Base-by-base conservation (phyloP, 2,797 vertebrate genomes). In the Cottoperca gobio region DNA sequence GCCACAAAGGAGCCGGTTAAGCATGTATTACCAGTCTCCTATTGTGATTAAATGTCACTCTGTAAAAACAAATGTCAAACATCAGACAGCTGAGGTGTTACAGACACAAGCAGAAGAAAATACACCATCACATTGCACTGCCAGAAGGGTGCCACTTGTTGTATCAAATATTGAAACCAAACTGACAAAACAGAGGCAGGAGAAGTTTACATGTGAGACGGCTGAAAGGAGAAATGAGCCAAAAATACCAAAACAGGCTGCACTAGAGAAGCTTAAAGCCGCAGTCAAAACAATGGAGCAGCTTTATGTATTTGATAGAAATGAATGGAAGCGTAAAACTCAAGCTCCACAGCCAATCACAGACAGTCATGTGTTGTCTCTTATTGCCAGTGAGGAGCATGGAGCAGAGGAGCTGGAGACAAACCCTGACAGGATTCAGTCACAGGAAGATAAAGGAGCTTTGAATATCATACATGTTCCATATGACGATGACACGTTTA, bases 261-360 rank as follows among this genome's bases (percentile, higher is more conserved):
- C 97, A 0, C 84, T 99, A 71, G 96, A 99, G 92, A 99, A 99
- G 88, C 93, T 99, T 31, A 97, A 96, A 8, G 98, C 98, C 0
- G 98, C 98, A 0, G 98, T 99, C 39, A 95, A 96, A 86, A 98
- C 97, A 2, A 99, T 99, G 98, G 98, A 99, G 70, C 96, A 99
- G 83, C 95, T 99, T 8, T 99, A 99, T 59, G 96, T 97, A 73
- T 98, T 97, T 83, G 95, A 96, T 78, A 94, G 95, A 50, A 96
- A 97, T 4, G 97, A 99, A 75, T 99, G 98, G 98, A 98, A 97
- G 80, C 97, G 98, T 26, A 97, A 96, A 86, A 96, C 93, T 6
- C 95, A 97, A 66, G 87, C 92, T 17, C 96, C 96, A 0, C 88
- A 92, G n/a, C 96, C 94, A 0, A 90, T 97, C 78, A 93, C 94